Conservation (phyloP, 2,797 vertebrate species). For the Xenopus petersii region DNA sequence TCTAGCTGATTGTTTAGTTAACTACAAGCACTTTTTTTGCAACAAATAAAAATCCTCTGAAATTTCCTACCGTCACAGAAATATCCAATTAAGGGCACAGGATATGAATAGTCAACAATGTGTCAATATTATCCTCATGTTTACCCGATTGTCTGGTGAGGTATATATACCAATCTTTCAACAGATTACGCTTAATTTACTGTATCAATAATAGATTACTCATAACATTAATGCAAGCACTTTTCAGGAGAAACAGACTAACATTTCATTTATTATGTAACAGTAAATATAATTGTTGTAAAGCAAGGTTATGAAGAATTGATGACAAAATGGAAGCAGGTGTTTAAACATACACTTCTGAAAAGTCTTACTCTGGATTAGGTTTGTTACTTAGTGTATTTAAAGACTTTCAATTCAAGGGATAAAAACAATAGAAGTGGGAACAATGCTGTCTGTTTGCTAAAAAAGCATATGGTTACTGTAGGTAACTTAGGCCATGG, state of each 20-base stretch:
- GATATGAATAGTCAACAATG: constrained; percentile 2
- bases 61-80: too few relatives aligned
- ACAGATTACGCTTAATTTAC: constrained; percentile 57
- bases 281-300: constrained; percentile 68
- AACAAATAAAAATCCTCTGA: too few relatives aligned
- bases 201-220: constrained; percentile 56
- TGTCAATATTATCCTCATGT: constrained; percentile 26
- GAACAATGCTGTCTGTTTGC: constrained; percentile 61
- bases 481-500: constrained; percentile 36
- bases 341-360: constrained; percentile 73
- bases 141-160: constrained; percentile 44
- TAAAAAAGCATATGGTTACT: constrained; percentile 58
- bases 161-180: constrained; percentile 53
- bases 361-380: constrained; percentile 63
- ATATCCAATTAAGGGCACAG: constrained; percentile 7
- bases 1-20: too few relatives aligned
- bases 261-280: constrained; percentile 72
- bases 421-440: constrained; percentile 56
- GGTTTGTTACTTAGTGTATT: constrained; percentile 59
- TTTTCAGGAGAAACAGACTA: constrained; percentile 60
- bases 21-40: too few relatives aligned
- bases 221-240: constrained; percentile 57
- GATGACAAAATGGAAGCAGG: constrained; percentile 71
- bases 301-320: constrained; percentile 70
- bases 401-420: constrained; percentile 62